Conservation (phyloP, 2,113 vertebrate genomes). For the Seriola quinqueradiata region DNA sequence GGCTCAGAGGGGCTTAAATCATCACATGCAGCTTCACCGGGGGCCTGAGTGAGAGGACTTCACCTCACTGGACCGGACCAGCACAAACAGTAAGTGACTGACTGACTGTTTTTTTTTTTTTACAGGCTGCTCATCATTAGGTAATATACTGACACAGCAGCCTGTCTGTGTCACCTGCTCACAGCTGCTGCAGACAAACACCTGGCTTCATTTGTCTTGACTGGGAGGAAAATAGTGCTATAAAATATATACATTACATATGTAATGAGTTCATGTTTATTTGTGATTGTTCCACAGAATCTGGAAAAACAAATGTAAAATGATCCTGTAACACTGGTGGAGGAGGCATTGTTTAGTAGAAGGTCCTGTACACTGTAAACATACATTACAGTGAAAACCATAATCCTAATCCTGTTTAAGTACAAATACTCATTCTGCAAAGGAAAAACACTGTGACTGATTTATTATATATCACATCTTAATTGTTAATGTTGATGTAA, state of each 20-base stretch:
- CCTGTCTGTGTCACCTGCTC: not conserved
- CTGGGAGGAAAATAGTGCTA: not conserved
- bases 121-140: not conserved
- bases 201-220: not conserved
- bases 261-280: not conserved
- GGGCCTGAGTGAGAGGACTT: slow-evolving; percentile 32
- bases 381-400: too few relatives aligned
- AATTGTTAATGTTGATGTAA: too few relatives aligned
- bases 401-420: not conserved
- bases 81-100: slow-evolving; percentile 52
- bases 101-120: not conserved
- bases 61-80: not conserved
- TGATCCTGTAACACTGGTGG: too few relatives aligned
- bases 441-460: not conserved
- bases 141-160: not conserved
- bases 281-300: too few relatives aligned
- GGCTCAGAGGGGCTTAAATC: slow-evolving; percentile 35
- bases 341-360: too few relatives aligned
- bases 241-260: not conserved
- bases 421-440: not conserved
- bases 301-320: too few relatives aligned
- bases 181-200: not conserved
- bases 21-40: slow-evolving; percentile 52
- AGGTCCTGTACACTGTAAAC: too few relatives aligned
- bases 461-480: too few relatives aligned